Base-by-base conservation (phyloP, 1,140 invertebrate species). In the Sitodiplosis mosellana region DNA sequence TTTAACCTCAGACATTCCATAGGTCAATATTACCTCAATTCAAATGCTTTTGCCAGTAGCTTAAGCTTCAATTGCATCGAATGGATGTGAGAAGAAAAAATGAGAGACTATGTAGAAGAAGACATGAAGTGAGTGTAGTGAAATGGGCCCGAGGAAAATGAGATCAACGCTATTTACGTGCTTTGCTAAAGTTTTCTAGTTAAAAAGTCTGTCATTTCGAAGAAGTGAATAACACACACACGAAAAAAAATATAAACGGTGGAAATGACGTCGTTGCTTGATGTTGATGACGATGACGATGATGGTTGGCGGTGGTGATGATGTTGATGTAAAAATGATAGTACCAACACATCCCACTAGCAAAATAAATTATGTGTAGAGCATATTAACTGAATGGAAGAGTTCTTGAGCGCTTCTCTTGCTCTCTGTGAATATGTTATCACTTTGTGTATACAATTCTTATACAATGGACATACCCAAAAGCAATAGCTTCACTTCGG, bases 401-500 rank as follows among this genome's bases (percentile, higher is more conserved):
- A 27, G 27, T 44, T 12, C 19, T 14, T 21, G 2, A 44, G n/a
- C 14, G 8, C 6, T 20, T 44, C 21, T 21, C 18, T 21, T 11
- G 10, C 14, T 44, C 18, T 44, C 20, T 18, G 14, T n/a, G 18
- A 40, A 15, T 40, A 15, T 40, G 49, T 47, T 43, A 33, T 49
- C 27, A 27, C 27, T 27, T 27, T 27, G 3, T 27, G 3, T 27
- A 8, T 8, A 34, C 33, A 5, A 10, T 27, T 27, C 4, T 27
- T 27, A 10, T 27, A 27, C 10, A 7, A 34, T 46, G 50, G 47
- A 68, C 69, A 69, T 70, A 89, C 87, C 87, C 51, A 91, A 70
- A 47, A 91, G 67, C 42, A 91, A 70, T 46, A 92, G 72, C 69
- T 91, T 92, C 54, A 91, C 87, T 77, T 92, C 86, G 56, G 81